Evolutionary conservation across 2,113 vertebrate genomes (phyloP).

Genomic region (Sylvia atricapilla): DNA sequence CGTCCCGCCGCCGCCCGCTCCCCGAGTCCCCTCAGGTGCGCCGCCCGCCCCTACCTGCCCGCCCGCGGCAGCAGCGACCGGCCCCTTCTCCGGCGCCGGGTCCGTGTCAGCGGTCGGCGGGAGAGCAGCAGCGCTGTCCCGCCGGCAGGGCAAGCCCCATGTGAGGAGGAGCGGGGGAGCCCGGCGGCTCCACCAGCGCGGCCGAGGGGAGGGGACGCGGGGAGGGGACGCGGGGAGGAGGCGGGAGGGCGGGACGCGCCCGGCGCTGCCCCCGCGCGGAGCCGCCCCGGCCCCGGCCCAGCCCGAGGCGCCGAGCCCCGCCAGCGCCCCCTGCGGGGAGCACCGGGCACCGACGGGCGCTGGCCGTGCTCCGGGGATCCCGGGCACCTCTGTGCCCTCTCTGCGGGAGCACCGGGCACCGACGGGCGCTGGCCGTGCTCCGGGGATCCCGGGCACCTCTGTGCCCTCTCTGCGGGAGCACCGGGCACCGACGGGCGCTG

Average conservation of each 20-base stretch:
- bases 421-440: too few species aligned
- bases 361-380: accelerated
- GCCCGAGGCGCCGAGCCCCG: background rate
- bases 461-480: background rate
- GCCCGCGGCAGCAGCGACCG: background rate
- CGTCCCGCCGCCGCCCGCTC: background rate
- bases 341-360: background rate
- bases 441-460: too few species aligned
- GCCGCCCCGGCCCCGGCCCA: conserved; percentile 20
- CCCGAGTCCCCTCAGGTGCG: background rate
- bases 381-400: background rate
- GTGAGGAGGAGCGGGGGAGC: background rate
- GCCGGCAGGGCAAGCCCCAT: conserved; percentile 57
- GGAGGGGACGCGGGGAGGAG: background rate
- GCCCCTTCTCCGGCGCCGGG: background rate
- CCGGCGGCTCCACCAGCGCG: background rate
- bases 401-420: background rate
- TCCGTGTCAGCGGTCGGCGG: background rate
- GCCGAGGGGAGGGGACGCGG: background rate
- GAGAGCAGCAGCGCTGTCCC: conserved; percentile 16
- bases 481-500: too few species aligned
- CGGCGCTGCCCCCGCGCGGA: background rate
- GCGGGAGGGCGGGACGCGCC: background rate
- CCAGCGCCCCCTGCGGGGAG: conserved; percentile 64
- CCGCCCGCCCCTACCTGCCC: background rate